Conservation (phyloP, 2,888 invertebrate genomes). For the Caradrina kadenii region DNA sequence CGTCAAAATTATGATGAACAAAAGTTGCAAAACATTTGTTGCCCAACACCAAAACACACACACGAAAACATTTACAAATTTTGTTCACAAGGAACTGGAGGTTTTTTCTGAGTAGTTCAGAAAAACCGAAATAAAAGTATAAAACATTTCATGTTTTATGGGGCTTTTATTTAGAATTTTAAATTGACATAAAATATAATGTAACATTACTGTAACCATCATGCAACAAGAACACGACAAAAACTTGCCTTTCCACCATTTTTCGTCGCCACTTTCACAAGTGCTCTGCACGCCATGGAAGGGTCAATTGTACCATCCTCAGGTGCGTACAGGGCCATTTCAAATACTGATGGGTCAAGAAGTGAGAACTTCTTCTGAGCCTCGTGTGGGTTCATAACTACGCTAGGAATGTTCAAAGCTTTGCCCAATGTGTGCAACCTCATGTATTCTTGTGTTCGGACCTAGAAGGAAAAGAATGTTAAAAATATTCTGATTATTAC, state of each 20-base stretch:
- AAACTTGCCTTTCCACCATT: slow-evolving; percentile 93
- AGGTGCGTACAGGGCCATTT: slow-evolving; percentile 94
- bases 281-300: slow-evolving; percentile 94
- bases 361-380: slow-evolving; percentile 94
- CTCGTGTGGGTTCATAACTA: slow-evolving; percentile 93
- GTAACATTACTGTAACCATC: not conserved
- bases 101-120: too few relatives aligned
- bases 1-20: too few relatives aligned
- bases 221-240: not conserved
- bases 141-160: too few relatives aligned
- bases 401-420: slow-evolving; percentile 94
- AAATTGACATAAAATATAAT: not conserved
- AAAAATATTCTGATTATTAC: not conserved
- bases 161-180: too few relatives aligned
- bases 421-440: slow-evolving; percentile 95
- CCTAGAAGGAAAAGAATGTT: slow-evolving; percentile 78
- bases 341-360: slow-evolving; percentile 93
- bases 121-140: too few relatives aligned
- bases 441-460: slow-evolving; percentile 95
- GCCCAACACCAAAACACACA: too few relatives aligned
- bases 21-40: too few relatives aligned
- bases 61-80: too few relatives aligned
- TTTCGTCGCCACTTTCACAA: slow-evolving; percentile 93
- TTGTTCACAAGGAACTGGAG: too few relatives aligned
- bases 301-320: slow-evolving; percentile 97